Base-by-base conservation (phyloP, 2,888 invertebrate species). In the Rhaphigaster nebulosa region DNA sequence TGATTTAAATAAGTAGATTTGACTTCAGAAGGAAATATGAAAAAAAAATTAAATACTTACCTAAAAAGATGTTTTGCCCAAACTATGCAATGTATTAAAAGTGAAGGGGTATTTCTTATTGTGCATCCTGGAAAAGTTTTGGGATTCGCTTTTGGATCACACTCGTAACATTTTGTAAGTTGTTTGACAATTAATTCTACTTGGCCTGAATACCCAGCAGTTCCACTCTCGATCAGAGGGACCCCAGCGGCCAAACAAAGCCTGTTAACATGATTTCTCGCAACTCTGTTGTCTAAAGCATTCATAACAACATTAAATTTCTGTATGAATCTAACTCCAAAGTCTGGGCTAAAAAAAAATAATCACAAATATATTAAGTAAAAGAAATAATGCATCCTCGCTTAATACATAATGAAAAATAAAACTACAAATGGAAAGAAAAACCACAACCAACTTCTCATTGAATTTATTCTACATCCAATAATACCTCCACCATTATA, bases 21-120 rank as follows among this genome's bases (percentile, higher is more conserved):
- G 3, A 65, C 29, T 65, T 65, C 18, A 29, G 29, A 38, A 76
- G 8, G 8, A 20, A 34, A 76, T 38, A 76, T 38, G 20, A 34
- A 34, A 41, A 54, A 87, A 15, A 50, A 20, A 34, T 34, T 54
- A 1, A 65, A 76, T 45, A 94, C 95, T 95, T 94, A 98, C 97
- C 99, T 99, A 94, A 99, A 99, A 20, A 99, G 95, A 95, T 99
- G 99, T 94, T 99, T 99, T 0, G 99, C 98, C 99, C 99, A 99
- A 38, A 99, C 99, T 92, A 99, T 98, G 94, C 99, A 99, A 94
- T 99, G 99, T 92, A 99, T 99, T 0, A 98, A 98, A 94, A 99
- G 99, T 0, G 99, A 99, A 0, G 99, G 99, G 0, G 99, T 99
- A 94, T 99, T 99, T 80, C 99, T 95, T 92, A 99, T 99, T 2